Evolutionary conservation across 1,140 invertebrate species (phyloP).

Genomic region (Micrasema longulum): DNA sequence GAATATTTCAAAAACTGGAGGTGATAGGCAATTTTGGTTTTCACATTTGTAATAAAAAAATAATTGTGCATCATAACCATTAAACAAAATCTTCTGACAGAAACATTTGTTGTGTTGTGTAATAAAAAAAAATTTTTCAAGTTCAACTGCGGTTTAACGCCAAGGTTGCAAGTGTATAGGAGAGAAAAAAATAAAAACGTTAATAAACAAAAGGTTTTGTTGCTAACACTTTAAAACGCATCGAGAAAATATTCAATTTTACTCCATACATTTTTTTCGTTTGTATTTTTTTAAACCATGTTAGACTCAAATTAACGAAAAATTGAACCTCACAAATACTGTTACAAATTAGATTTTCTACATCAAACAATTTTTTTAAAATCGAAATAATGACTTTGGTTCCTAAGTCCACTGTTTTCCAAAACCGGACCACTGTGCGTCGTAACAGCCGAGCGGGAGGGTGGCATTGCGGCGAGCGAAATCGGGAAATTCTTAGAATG

Average conservation of each 20-base stretch:
- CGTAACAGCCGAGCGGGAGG: no score
- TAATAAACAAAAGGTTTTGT: no score
- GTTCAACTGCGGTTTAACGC: neutral
- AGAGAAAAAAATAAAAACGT: no score
- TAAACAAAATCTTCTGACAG: neutral
- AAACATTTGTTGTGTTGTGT: neutral
- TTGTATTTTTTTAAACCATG: neutral
- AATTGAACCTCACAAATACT: neutral
- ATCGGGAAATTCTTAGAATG: slow-evolving; percentile 95
- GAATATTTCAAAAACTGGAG: slow-evolving; percentile 8
- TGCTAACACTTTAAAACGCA: neutral
- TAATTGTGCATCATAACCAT: neutral
- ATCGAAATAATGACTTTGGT: slow-evolving; percentile 7
- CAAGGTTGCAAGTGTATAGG: no score
- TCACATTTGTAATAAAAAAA: slow-evolving; percentile 9
- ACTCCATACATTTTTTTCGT: slow-evolving; percentile 8
- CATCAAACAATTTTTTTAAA: slow-evolving; percentile 5
- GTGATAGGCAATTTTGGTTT: slow-evolving; percentile 3
- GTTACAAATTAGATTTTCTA: slow-evolving; percentile 8
- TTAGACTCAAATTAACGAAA: slow-evolving; percentile 11
- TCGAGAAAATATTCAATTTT: neutral
- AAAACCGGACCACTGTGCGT: no score
- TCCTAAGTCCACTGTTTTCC: slow-evolving; percentile 1
- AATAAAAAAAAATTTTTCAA: neutral
- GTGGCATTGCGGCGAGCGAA: no score